A percentile compares a stretch with the other conserved stretches of the same genome.
Conservation (phyloP, 2,888 invertebrate genomes). For the Thecophora atra region DNA sequence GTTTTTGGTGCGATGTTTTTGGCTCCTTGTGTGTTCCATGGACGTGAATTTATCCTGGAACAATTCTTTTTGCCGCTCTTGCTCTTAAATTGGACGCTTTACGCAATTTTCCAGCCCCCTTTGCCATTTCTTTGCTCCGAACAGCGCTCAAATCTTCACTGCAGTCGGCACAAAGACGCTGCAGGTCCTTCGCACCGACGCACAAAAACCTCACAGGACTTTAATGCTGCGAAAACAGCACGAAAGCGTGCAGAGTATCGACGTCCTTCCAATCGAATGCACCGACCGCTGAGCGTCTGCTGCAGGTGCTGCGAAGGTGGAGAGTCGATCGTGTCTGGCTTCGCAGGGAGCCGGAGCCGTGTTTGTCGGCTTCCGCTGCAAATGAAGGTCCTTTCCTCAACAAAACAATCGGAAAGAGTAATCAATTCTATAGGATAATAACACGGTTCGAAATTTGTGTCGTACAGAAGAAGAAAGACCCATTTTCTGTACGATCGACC, state of each 20-base stretch:
- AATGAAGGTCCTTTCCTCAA: no score
- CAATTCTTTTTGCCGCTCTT: no score
- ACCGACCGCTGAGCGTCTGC: background rate
- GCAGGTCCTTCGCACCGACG: background rate
- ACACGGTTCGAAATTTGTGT: no score
- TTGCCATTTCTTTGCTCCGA: background rate
- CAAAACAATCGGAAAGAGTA: no score
- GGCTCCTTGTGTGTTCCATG: no score
- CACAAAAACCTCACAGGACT: background rate
- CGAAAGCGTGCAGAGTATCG: constrained; percentile 13
- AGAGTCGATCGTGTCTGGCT: constrained; percentile 1
- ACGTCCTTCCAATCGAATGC: background rate
- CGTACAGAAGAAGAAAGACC: no score
- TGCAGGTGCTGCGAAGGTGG: constrained; percentile 10
- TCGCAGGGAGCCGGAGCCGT: background rate
- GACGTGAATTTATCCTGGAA: no score
- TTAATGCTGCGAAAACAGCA: background rate
- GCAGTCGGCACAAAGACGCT: background rate
- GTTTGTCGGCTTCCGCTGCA: no score
- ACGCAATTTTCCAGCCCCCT: background rate
- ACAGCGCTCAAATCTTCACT: background rate
- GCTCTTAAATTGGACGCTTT: background rate
- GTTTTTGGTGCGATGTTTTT: no score
- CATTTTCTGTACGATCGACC: no score
- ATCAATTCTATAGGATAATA: no score